Percentiles rank a stretch among this genome's conserved stretches.
These are phyloP conservation scores for Nesoenas mayeri DNA, from an alignment of 2,113 vertebrate species.

Conservation along the genomic window DNA sequence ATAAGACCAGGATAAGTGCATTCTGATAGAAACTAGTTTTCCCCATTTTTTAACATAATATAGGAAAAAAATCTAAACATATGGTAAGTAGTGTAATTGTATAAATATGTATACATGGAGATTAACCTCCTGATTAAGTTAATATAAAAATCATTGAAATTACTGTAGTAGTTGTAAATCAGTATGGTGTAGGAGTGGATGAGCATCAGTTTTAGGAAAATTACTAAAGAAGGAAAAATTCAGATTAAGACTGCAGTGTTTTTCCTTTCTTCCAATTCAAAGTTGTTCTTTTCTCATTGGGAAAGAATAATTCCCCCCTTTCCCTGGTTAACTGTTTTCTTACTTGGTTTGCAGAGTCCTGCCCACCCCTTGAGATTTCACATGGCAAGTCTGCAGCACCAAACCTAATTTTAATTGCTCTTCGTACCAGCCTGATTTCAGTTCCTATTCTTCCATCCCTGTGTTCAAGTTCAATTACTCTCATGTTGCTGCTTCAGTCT, in stretches of 20 bases:
- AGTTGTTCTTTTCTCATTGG: not conserved
- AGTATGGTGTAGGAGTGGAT: not conserved
- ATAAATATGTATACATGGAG: not conserved
- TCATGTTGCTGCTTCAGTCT: not conserved
- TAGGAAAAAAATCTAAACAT: not conserved
- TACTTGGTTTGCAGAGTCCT: not conserved
- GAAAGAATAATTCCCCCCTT: not conserved
- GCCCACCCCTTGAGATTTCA: accelerated
- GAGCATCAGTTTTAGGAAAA: not conserved
- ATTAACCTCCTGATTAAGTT: not conserved
- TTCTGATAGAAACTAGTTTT: not conserved
- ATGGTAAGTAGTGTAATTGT: not conserved
- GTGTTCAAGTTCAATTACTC: not conserved
- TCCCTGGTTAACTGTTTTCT: not conserved
- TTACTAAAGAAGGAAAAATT: not conserved
- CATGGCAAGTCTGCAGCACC: not conserved
- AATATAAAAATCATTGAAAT: not conserved
- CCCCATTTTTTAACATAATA: not conserved
- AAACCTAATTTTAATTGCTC: not conserved
- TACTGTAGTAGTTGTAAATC: not conserved
- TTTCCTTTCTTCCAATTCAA: not conserved
- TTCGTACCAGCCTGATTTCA: not conserved
- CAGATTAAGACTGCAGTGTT: not conserved
- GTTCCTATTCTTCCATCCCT: not conserved
- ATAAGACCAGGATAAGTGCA: not conserved